Evolutionary conservation across 2,797 vertebrate species (phyloP).

Genomic region (Sebastes kiyomatsui): DNA sequence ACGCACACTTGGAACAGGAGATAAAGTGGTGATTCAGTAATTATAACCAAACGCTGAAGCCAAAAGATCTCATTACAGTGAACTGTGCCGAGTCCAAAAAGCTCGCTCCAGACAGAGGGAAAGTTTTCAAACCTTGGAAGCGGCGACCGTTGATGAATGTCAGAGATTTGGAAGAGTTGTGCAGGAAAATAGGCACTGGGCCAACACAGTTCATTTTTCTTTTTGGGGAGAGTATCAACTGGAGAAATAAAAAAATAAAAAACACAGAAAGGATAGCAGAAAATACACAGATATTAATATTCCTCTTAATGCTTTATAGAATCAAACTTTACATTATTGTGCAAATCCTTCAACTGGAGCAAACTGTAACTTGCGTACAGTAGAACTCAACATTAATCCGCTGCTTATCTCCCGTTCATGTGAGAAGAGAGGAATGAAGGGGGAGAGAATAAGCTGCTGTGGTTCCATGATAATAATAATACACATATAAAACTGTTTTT

Average conservation of each 20-base stretch:
- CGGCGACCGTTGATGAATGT: background rate
- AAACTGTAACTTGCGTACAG: constrained; percentile 30
- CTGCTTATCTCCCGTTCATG: constrained; percentile 9
- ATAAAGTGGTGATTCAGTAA: constrained; percentile 26
- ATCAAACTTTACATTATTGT: constrained; percentile 53
- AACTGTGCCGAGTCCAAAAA: constrained; percentile 11
- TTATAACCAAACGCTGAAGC: constrained; percentile 15
- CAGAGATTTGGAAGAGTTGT: background rate
- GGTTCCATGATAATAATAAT: constrained; percentile 3
- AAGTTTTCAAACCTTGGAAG: background rate
- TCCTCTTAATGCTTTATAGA: constrained; percentile 20
- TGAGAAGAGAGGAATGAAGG: constrained; percentile 4
- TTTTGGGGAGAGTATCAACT: background rate
- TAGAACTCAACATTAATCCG: constrained; percentile 2
- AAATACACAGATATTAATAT: constrained; percentile 13
- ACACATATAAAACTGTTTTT: constrained; percentile 16
- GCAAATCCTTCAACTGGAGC: constrained; percentile 51
- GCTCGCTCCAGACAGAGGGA: background rate
- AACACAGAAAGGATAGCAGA: background rate
- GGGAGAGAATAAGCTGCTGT: constrained; percentile 18
- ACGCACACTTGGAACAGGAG: background rate
- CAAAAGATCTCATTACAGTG: constrained; percentile 35
- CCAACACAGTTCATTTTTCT: background rate
- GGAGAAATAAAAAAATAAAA: background rate
- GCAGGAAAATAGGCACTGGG: background rate